Percentiles rank a stretch among this genome's conserved stretches.
These are phyloP conservation scores for Hypselothyrea guttata DNA, from an alignment of 2,888 invertebrate genomes.

Conservation along the genomic window DNA sequence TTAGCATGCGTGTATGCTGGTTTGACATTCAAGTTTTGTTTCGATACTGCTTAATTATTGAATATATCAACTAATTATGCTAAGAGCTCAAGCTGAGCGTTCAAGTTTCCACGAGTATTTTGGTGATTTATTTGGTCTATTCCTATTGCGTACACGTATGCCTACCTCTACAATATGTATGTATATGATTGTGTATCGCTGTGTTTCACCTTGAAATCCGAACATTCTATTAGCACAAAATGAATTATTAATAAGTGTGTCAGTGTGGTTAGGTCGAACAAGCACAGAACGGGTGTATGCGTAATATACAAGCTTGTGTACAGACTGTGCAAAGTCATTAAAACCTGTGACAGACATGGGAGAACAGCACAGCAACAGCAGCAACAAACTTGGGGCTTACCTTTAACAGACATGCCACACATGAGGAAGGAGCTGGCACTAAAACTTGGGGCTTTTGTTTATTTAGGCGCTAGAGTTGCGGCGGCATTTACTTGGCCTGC, in stretches of 20 bases:
- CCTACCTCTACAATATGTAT: too few species aligned
- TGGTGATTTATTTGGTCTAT: conserved; percentile 21
- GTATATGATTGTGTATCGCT: conserved; percentile 14
- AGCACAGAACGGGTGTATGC: conserved; percentile 30
- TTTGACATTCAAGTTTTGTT: conserved; percentile 32
- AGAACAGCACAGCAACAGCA: conserved; percentile 49
- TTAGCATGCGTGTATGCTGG: conserved; percentile 18
- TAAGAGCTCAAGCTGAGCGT: conserved; percentile 40
- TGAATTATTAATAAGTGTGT: conserved; percentile 73
- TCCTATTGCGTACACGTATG: background rate
- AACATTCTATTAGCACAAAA: conserved; percentile 66
- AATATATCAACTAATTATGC: conserved; percentile 66
- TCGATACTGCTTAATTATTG: conserved; percentile 63
- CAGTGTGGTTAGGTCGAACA: conserved; percentile 44
- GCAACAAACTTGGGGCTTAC: conserved; percentile 36
- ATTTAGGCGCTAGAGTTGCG: conserved; percentile 48
- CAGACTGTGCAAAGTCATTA: conserved; percentile 52
- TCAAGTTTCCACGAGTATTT: conserved; percentile 11
- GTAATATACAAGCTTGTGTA: conserved; percentile 33
- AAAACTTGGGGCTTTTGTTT: conserved; percentile 47
- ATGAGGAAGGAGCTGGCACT: background rate
- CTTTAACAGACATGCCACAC: conserved; percentile 25
- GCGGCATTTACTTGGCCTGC: too few species aligned
- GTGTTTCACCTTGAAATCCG: conserved; percentile 45
- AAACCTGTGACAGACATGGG: conserved; percentile 50